A percentile compares a stretch with the other conserved stretches of the same genome.
These are phyloP conservation scores for Chalcis sispes DNA, from an alignment of 2,888 invertebrate genomes.

Conservation along the genomic window DNA sequence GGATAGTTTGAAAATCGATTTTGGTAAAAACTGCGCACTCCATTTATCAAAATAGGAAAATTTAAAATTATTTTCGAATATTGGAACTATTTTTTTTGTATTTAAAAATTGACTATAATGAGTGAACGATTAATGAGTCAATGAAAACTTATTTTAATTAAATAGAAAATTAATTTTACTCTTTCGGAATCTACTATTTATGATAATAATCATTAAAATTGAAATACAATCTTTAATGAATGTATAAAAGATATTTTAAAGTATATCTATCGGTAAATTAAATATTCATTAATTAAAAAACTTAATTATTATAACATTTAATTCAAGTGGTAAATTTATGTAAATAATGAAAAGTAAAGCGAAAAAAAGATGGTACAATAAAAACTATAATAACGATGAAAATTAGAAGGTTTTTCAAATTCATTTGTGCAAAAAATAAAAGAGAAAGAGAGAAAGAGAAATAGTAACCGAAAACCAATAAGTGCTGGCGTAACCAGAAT, in stretches of 20 bases:
- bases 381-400: not conserved
- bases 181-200: not conserved
- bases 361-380: not conserved
- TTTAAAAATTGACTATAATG: no score
- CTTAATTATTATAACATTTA: no score
- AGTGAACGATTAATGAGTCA: no score
- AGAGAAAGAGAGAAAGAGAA: not conserved
- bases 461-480: conserved; percentile 41
- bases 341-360: not conserved
- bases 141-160: no score
- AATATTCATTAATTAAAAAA: not conserved
- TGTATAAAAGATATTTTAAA: not conserved
- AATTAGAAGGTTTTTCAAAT: conserved; percentile 13
- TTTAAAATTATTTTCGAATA: no score
- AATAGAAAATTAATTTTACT: no score
- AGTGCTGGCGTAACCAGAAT: conserved; percentile 41
- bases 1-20: not conserved
- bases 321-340: no score
- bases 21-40: not conserved
- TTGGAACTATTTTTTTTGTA: no score
- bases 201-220: not conserved
- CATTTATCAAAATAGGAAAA: not conserved
- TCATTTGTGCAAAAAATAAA: not conserved
- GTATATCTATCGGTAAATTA: not conserved
- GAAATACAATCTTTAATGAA: not conserved